A percentile compares a stretch with the other conserved stretches of the same genome.
phyloP scores from a whole-genome alignment of 2,113 vertebrate genomes.

The Pseudopodoces humilis region DNA sequence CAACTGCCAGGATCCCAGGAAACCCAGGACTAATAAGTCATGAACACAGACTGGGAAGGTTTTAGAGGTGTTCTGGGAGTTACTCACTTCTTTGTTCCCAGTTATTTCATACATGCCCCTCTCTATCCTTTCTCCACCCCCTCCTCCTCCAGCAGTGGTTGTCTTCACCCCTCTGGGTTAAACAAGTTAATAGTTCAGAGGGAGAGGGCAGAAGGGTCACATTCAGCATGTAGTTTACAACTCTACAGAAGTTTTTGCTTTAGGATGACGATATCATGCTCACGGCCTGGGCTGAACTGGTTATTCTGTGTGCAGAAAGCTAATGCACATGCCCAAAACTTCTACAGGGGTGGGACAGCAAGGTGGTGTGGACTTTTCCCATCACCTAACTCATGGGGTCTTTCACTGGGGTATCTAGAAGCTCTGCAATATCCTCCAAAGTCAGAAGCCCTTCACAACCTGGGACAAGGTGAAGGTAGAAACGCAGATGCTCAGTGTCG shows the following conservation, averaged over 20 bases:
- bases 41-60: not conserved
- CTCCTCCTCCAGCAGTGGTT: not conserved
- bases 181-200: not conserved
- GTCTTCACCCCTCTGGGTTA: not conserved
- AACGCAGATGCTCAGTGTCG: not conserved
- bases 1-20: not conserved
- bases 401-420: not conserved
- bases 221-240: not conserved
- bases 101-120: not conserved
- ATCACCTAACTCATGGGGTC: not conserved
- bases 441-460: not conserved
- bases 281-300: not conserved
- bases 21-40: not conserved
- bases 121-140: not conserved
- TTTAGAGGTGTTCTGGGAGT: not conserved
- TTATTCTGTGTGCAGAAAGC: not conserved
- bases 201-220: not conserved
- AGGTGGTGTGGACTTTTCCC: not conserved
- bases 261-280: not conserved
- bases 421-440: not conserved
- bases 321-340: not conserved
- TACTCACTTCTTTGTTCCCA: not conserved
- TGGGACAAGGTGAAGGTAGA: not conserved
- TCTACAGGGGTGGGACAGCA: not conserved
- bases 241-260: not conserved